Base-by-base conservation (phyloP, 2,888 invertebrate species). In the Tryphoninae sp. region DNA sequence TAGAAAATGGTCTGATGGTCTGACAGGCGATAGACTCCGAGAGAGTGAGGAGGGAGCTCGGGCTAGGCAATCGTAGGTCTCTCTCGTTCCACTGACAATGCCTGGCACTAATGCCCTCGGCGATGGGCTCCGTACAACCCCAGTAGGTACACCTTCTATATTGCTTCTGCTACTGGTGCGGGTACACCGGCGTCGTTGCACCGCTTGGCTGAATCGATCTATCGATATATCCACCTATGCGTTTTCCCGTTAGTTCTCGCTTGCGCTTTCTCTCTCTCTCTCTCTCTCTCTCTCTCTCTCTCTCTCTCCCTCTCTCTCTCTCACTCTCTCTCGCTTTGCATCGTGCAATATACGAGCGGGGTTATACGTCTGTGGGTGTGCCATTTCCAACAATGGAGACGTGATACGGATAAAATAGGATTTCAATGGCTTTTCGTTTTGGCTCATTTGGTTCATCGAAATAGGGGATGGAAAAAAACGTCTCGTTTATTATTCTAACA, bases 21-120 rank as follows among this genome's bases (percentile, higher is more conserved):
- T 59, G 74, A 78, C 59, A 33, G 49, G 33, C 45, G 69, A 75
- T 64, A 71, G 69, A 78, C 74, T 59, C 49, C n/a, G 59, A 65
- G 53, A 19, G 67, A n/a, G 40, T 65, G 65, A 65, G 55, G 19
- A 19, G 19, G 55, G 19, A 2, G 19, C 13, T 51, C 13, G 51
- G 16, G 51, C n/a, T n/a, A 51, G 51, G 11, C 55, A 69, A 74
- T 74, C 58, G 69, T 64, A 69, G 58, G 68, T 77, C 53, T 61
- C 62, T 65, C 68, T 42, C 58, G 58, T 67, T 69, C 58, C 69
- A 59, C 69, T 77, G 64, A 45, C 71, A 74, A 78, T 71, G 42
- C 42, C 68, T 77, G 62, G 68, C 62, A 49, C 49, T 78, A 81
- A 81, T 78, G 74, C 74, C 72, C 45, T 53, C 61, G 53, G 69